Conservation (phyloP, 2,888 invertebrate genomes). For the Philereme vetulata region DNA sequence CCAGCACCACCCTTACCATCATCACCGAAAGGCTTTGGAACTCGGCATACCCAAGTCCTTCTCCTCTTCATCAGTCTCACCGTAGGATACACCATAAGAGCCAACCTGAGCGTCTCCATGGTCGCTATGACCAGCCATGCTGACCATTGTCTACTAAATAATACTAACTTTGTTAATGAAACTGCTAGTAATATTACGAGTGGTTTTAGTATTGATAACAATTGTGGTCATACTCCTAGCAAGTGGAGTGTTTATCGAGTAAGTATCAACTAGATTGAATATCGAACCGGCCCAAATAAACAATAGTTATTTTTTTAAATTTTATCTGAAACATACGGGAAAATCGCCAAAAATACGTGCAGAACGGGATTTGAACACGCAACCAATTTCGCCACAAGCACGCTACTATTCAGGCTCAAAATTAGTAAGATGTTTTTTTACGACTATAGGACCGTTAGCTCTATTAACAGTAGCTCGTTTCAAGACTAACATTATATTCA, state of each 20-base stretch:
- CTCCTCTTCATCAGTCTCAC: constrained; percentile 59
- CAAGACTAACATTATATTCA: too few relatives aligned
- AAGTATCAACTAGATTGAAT: constrained; percentile 39
- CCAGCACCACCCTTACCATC: too few relatives aligned
- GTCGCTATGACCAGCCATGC: constrained; percentile 63
- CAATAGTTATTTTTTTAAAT: too few relatives aligned
- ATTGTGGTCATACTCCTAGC: constrained; percentile 10
- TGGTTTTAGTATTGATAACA: not conserved
- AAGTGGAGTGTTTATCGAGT: constrained; percentile 58
- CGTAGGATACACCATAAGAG: constrained; percentile 49
- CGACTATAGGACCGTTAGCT: too few relatives aligned
- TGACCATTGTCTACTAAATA: constrained; percentile 3
- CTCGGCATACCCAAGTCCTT: constrained; percentile 57
- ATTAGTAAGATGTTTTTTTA: too few relatives aligned
- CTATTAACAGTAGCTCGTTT: too few relatives aligned
- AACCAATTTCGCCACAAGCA: too few relatives aligned
- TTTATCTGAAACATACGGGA: too few relatives aligned
- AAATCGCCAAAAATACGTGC: not conserved
- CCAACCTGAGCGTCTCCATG: constrained; percentile 61
- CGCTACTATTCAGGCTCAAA: too few relatives aligned
- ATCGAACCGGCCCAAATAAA: too few relatives aligned
- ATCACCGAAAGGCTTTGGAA: constrained; percentile 55
- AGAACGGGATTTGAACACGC: too few relatives aligned
- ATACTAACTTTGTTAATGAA: not conserved
- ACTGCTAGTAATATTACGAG: not conserved